These are phyloP conservation scores for Arbacia lixula DNA, from an alignment of 53 echinoderm and acorn worm species.

Conservation along the genomic window DNA sequence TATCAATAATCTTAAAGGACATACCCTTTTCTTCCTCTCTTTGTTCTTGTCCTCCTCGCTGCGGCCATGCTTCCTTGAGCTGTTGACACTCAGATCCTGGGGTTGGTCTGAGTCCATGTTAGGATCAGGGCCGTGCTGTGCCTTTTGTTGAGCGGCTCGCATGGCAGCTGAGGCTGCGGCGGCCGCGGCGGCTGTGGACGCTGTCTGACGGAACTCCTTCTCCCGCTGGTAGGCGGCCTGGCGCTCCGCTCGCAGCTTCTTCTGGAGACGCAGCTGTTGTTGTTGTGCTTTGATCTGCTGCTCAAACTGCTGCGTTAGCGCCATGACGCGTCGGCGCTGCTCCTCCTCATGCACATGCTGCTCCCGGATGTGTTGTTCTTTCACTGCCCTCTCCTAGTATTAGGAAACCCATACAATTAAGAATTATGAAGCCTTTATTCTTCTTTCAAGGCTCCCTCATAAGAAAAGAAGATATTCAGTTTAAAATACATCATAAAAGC, in stretches of 20 bases:
- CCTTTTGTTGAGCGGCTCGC: conserved; percentile 27
- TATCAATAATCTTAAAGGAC: no score
- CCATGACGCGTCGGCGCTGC: conserved; percentile 83
- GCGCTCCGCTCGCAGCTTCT: conserved; percentile 82
- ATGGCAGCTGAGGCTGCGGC: conserved; percentile 40
- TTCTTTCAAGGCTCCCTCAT: no score
- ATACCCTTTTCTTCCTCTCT: conserved; percentile 68
- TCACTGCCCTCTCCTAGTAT: conserved; percentile 41
- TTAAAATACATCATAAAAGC: no score
- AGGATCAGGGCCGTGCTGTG: conserved; percentile 5
- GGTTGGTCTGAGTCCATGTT: conserved; percentile 6
- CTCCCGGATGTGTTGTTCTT: conserved; percentile 26
- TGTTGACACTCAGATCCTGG: conserved; percentile 48
- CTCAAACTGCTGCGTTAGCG: conserved; percentile 93
- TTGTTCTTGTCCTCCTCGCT: conserved; percentile 48
- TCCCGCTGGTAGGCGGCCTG: conserved; percentile 62
- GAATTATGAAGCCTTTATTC: no score
- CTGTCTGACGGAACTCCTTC: conserved; percentile 59
- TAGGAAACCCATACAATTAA: no score
- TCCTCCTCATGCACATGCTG: conserved; percentile 79
- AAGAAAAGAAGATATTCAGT: no score
- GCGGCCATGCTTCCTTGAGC: conserved; percentile 32
- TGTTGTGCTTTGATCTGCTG: conserved; percentile 98
- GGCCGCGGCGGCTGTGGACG: conserved; percentile 26
- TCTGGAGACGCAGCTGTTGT: conserved; percentile 89